Percentiles rank a stretch among this genome's conserved stretches.
Conservation (phyloP, 2,888 invertebrate genomes). For the Drosophila falleni region DNA sequence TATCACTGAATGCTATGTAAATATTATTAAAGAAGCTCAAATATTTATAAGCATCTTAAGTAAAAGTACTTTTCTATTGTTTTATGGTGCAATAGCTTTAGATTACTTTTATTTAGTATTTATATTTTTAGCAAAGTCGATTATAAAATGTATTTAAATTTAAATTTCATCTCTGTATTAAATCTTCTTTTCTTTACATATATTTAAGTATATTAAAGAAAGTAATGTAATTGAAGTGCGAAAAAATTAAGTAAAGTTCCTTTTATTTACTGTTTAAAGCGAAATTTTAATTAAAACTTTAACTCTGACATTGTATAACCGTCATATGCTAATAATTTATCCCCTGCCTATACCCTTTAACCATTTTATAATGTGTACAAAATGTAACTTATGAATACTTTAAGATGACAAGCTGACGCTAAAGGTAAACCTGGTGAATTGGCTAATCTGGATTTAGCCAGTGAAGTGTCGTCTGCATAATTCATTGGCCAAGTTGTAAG, state of each 20-base stretch:
- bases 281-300: background rate
- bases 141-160: background rate
- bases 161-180: no score
- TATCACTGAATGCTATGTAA: background rate
- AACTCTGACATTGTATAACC: background rate
- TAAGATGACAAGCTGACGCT: slow-evolving; percentile 47
- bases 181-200: background rate
- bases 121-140: no score
- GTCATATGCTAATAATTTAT: background rate
- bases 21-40: background rate
- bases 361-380: slow-evolving; percentile 3
- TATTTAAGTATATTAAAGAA: background rate
- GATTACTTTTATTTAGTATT: no score
- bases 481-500: slow-evolving; percentile 72
- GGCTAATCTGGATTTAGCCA: slow-evolving; percentile 28
- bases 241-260: background rate
- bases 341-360: no score
- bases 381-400: slow-evolving; percentile 66
- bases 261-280: background rate
- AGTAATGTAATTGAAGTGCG: no score
- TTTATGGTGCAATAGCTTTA: background rate
- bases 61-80: background rate
- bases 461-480: slow-evolving; percentile 66
- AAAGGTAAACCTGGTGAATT: slow-evolving; percentile 25
- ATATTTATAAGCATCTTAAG: background rate